Base-by-base conservation (phyloP, 1,140 invertebrate genomes). In the Tribolium madens region DNA sequence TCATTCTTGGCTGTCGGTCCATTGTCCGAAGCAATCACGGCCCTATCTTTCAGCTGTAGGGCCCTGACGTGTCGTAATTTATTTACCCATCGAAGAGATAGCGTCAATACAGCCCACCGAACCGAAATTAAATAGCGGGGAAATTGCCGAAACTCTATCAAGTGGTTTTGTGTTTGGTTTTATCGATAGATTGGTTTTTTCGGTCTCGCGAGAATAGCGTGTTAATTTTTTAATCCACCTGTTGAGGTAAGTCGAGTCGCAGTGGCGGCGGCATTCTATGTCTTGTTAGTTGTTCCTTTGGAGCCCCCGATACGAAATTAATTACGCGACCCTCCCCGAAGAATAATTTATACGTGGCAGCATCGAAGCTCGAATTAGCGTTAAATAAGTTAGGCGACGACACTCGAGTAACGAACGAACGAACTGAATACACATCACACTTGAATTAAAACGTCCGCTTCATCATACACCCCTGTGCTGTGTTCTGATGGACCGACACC, bases 381-480 rank as follows among this genome's bases (percentile, higher is more conserved):
- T 72, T 72, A 72, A 72, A 72, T 72, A 72, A 48, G 70, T 72
- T 72, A 72, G 17, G 17, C 31, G 46, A 72, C 50, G 47, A 72
- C 50, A 52, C 46, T 71, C n/a, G 18, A 52, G 47, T 47, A 9
- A 10, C 12, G 12, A 72, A 72, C 70, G 31, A 72, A 47, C 46
- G 26, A 15, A 42, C 36, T 42, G 42, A 52, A 50, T 52, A 72
- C 50, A 52, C 57, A 64, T 64, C 26, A 33, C 57, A 13, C 21
- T 12, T 14, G 57, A 64, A 72, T 33, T 31, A 72, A 50, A 72
- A 50, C 15, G 9, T 3, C 46, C 17, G 46, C 46, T 21, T 71
- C 12, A 47, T 71, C 36, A 71, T 17, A 18, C 15, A 21, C 69
- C 42, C 5, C 69, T 1, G 1, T 26, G 12, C 47, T 6, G 12